These are phyloP conservation scores for Myotis myotis DNA, from an alignment of 2,797 vertebrate species.

Conservation along the genomic window DNA sequence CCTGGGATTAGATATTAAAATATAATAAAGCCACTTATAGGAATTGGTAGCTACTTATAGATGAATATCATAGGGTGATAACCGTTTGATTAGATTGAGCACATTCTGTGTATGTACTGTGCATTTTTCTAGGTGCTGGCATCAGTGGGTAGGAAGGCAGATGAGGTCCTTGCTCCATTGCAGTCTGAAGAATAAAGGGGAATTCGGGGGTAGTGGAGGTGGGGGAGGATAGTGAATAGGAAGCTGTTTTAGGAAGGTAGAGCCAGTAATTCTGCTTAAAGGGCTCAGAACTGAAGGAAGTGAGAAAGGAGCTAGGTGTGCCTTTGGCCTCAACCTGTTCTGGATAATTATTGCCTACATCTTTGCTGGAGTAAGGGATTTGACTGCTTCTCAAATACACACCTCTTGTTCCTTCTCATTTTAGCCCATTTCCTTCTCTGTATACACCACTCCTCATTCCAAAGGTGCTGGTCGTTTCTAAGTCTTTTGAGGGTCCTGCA, in stretches of 20 bases:
- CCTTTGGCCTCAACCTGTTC: neutral
- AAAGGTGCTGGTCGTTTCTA: neutral
- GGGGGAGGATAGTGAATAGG: neutral
- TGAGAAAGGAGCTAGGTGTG: neutral
- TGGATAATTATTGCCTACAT: neutral
- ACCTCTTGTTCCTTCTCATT: neutral
- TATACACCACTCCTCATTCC: neutral
- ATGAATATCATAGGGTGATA: neutral
- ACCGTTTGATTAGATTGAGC: neutral
- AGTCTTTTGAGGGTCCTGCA: neutral
- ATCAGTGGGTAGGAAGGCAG: neutral
- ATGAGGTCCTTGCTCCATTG: neutral
- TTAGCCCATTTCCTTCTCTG: neutral
- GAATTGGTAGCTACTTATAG: neutral
- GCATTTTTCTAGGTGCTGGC: neutral
- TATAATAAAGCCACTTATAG: neutral
- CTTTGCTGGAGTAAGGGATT: neutral
- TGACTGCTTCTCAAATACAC: neutral
- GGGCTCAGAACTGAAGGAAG: neutral
- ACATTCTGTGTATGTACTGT: neutral
- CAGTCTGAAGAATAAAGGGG: neutral
- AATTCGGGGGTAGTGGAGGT: neutral
- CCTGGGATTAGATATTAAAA: neutral
- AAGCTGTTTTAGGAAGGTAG: neutral
- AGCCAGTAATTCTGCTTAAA: neutral